Conservation (phyloP, 2,888 invertebrate genomes). For the Leptura quadrifasciata region DNA sequence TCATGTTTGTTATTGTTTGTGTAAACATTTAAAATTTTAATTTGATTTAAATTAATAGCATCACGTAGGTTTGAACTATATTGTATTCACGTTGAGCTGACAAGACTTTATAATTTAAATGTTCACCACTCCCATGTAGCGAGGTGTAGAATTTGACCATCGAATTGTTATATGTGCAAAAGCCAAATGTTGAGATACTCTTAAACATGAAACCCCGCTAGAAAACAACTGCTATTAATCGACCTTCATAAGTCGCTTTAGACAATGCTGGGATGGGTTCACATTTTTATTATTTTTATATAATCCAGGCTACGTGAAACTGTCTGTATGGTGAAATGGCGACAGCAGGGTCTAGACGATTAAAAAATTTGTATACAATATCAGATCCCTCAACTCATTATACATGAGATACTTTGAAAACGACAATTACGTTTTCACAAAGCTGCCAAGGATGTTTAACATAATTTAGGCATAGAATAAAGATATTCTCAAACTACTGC, state of each 20-base stretch:
- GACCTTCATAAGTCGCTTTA: conserved; percentile 28
- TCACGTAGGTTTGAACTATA: conserved; percentile 52
- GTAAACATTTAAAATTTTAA: conserved; percentile 48
- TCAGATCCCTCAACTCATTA: conserved; percentile 11
- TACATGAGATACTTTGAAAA: no score
- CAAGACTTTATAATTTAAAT: conserved; percentile 46
- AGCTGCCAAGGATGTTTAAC: no score
- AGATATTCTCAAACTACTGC: no score
- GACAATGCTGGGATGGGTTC: conserved; percentile 41
- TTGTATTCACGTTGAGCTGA: conserved; percentile 49
- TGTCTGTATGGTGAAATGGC: conserved; percentile 23
- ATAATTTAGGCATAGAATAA: no score
- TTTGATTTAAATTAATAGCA: conserved; percentile 52
- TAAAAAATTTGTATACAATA: conserved; percentile 37
- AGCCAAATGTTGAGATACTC: conserved; percentile 20
- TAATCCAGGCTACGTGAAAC: conserved; percentile 12
- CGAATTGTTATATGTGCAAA: conserved; percentile 25
- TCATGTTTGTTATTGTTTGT: conserved; percentile 44
- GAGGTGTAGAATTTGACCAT: conserved; percentile 28
- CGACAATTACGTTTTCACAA: no score
- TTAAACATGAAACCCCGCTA: conserved; percentile 17
- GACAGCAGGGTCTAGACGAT: conserved; percentile 38
- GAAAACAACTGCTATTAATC: conserved; percentile 36
- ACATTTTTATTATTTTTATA: conserved; percentile 24
- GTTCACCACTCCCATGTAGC: conserved; percentile 42